These are phyloP conservation scores for Galago senegalensis DNA, from an alignment of 2,797 vertebrate species.

Conservation along the genomic window DNA sequence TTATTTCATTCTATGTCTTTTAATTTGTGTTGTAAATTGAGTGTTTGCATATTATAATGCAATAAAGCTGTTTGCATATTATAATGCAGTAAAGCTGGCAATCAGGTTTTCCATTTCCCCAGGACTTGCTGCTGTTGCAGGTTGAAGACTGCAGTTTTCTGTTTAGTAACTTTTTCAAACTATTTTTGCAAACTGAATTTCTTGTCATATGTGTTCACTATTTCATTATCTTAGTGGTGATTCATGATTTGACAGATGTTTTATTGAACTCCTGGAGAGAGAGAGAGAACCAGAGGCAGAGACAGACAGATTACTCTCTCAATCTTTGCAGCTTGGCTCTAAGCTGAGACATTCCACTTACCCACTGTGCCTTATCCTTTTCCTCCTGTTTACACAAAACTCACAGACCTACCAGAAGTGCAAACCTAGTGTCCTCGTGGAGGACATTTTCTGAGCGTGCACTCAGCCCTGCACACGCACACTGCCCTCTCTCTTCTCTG, in stretches of 20 bases:
- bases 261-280: neutral
- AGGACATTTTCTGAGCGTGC: neutral
- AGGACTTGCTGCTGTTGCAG: neutral
- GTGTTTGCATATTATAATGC: neutral
- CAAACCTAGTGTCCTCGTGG: too few species aligned
- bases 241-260: neutral
- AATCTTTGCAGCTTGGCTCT: neutral
- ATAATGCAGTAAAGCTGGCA: neutral
- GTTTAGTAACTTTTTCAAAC: neutral
- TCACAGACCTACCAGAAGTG: neutral
- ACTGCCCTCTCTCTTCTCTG: too few species aligned
- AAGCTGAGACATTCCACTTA: neutral
- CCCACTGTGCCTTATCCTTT: neutral
- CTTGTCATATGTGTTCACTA: neutral
- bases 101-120: neutral
- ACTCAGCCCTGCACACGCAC: rapidly evolving
- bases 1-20: neutral
- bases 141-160: neutral
- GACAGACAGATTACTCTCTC: neutral
- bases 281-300: too few species aligned
- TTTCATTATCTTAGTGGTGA: neutral
- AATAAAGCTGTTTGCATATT: neutral
- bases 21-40: neutral
- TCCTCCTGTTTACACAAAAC: neutral
- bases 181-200: neutral